phyloP scores from a whole-genome alignment of 2,888 invertebrate species.

The Auanema sp. region DNA sequence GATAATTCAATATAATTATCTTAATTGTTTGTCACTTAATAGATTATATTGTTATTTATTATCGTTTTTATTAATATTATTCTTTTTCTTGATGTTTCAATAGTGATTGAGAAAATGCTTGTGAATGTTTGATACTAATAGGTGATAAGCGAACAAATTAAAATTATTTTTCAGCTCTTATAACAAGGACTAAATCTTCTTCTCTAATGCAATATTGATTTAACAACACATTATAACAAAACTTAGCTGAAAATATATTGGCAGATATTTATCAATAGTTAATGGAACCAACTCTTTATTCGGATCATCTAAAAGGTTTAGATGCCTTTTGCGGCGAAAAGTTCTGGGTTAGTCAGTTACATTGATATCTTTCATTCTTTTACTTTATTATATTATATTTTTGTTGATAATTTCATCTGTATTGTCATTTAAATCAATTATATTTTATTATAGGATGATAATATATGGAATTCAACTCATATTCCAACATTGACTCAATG shows the following conservation, averaged over 20 bases:
- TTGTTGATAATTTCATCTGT: neutral
- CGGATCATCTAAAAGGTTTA: slow-evolving; percentile 21
- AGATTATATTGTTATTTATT: too few species aligned
- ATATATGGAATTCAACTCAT: slow-evolving; percentile 75
- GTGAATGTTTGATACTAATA: neutral
- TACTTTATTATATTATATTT: too few species aligned
- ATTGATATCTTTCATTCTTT: too few species aligned
- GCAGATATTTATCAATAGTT: neutral
- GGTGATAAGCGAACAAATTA: neutral
- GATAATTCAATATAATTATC: too few species aligned
- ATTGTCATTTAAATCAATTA: neutral
- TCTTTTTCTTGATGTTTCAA: too few species aligned
- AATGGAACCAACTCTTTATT: neutral
- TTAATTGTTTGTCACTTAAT: too few species aligned
- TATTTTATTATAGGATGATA: slow-evolving; percentile 75
- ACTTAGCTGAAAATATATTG: too few species aligned
- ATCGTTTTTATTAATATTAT: too few species aligned
- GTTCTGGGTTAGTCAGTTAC: slow-evolving; percentile 48
- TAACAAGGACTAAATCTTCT: too few species aligned
- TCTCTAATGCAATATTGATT: too few species aligned
- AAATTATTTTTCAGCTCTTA: slow-evolving; percentile 2
- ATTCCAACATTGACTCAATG: slow-evolving; percentile 85
- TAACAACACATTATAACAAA: too few species aligned
- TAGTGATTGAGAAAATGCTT: neutral
- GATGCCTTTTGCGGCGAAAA: slow-evolving; percentile 57